A percentile compares a stretch with the other conserved stretches of the same genome.
Evolutionary conservation across 2,888 invertebrate species (phyloP).

Genomic region (Cataglyphis rosenhaueri): DNA sequence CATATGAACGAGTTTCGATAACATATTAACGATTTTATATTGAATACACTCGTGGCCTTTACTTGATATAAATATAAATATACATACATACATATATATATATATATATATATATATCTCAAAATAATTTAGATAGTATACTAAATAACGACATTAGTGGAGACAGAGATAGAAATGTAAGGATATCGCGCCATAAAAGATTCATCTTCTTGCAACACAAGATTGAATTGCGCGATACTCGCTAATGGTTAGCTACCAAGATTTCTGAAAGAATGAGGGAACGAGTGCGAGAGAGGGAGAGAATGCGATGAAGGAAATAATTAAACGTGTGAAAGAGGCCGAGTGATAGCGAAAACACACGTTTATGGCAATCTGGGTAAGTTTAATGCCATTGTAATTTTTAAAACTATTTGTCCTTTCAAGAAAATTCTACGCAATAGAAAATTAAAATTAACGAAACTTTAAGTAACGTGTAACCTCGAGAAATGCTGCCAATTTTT

Average conservation of each 20-base stretch:
- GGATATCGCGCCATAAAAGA: constrained; percentile 59
- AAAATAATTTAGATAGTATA: constrained; percentile 41
- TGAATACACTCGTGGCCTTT: constrained; percentile 84
- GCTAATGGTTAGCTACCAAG: constrained; percentile 61
- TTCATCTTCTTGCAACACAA: constrained; percentile 65
- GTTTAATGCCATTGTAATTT: constrained; percentile 71
- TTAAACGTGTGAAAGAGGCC: constrained; percentile 57
- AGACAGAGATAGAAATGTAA: constrained; percentile 42
- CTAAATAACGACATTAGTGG: constrained; percentile 33
- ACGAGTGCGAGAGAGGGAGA: constrained; percentile 60
- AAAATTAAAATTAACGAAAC: constrained; percentile 57
- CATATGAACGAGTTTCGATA: constrained; percentile 74
- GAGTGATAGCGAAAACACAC: constrained; percentile 61
- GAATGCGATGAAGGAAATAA: constrained; percentile 48
- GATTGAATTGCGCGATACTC: constrained; percentile 63
- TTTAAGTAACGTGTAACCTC: constrained; percentile 59
- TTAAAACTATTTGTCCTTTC: constrained; percentile 66
- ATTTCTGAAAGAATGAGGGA: constrained; percentile 64
- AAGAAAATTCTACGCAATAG: constrained; percentile 54
- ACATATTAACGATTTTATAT: constrained; percentile 82
- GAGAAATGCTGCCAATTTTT: constrained; percentile 75
- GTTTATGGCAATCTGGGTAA: constrained; percentile 70
- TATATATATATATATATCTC: constrained; percentile 29
- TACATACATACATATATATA: not conserved
- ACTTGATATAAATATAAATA: constrained; percentile 75